These are phyloP conservation scores for Tachuris rubrigastra DNA, from an alignment of 2,113 vertebrate genomes.

Conservation along the genomic window DNA sequence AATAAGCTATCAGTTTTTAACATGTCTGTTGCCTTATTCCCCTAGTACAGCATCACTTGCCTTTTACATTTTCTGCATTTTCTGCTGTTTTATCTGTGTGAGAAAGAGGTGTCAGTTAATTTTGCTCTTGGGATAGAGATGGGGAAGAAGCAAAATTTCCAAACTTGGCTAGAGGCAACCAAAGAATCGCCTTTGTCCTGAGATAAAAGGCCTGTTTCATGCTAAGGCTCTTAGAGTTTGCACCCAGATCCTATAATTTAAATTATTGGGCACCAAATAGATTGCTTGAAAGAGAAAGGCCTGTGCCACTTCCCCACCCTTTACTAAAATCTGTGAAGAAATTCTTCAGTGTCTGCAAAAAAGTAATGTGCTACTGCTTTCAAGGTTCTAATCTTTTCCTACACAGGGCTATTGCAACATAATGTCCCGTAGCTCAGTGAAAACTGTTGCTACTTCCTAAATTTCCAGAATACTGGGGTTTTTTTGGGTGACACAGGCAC, in stretches of 20 bases:
- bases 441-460: background rate
- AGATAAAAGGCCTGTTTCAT: slow-evolving; percentile 38
- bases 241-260: background rate
- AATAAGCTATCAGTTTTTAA: slow-evolving; percentile 64
- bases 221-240: background rate
- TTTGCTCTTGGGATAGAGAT: slow-evolving; percentile 66
- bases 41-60: slow-evolving; percentile 27
- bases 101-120: slow-evolving; percentile 61
- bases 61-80: slow-evolving; percentile 49
- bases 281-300: background rate
- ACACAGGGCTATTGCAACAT: accelerated
- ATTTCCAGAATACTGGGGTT: background rate
- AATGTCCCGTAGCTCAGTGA: background rate
- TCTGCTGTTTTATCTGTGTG: slow-evolving; percentile 7
- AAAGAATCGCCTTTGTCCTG: slow-evolving; percentile 1
- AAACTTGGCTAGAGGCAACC: slow-evolving; percentile 61
- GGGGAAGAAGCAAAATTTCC: slow-evolving; percentile 56
- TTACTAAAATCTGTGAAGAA: background rate
- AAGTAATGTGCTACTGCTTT: background rate
- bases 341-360: background rate
- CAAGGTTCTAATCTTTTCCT: background rate
- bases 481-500: background rate
- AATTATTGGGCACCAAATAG: background rate
- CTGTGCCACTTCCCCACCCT: background rate
- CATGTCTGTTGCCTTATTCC: slow-evolving; percentile 64